Percentiles rank a stretch among this genome's conserved stretches.
phyloP scores from a whole-genome alignment of 92 coral and sea anemone species.

The Zoanthus gigantus region DNA sequence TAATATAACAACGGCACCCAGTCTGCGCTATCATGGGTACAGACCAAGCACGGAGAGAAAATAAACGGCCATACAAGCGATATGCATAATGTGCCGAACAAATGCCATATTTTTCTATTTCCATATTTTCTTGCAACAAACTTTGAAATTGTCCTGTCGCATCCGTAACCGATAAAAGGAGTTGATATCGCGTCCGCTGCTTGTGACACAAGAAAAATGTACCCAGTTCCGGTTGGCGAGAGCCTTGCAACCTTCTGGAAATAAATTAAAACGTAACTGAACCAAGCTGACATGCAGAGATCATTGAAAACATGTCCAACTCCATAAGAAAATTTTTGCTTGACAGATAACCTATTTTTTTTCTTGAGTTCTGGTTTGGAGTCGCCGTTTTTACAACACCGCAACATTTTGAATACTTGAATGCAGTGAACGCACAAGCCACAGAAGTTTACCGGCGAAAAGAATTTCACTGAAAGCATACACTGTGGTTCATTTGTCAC shows the following conservation, averaged over 20 bases:
- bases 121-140: conserved; percentile 70
- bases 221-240: conserved; percentile 78
- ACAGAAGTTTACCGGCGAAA: neutral
- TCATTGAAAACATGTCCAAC: conserved; percentile 93
- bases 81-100: conserved; percentile 82
- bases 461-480: neutral
- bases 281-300: conserved; percentile 92
- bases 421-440: no score
- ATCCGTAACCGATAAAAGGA: conserved; percentile 86
- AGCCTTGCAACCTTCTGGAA: conserved; percentile 82
- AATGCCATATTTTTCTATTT: conserved; percentile 91
- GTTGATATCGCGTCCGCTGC: conserved; percentile 86
- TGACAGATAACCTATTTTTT: conserved; percentile 65
- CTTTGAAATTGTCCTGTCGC: conserved; percentile 80
- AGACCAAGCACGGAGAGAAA: conserved; percentile 76
- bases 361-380: conserved; percentile 54
- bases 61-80: conserved; percentile 87
- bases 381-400: conserved; percentile 15
- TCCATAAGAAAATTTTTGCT: conserved; percentile 84
- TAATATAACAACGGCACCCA: conserved; percentile 77
- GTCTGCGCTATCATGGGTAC: conserved; percentile 63
- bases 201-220: conserved; percentile 80
- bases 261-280: conserved; percentile 79
- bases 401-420: conserved; percentile 9
- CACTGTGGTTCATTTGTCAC: conserved; percentile 13